Evolutionary conservation across 1,140 invertebrate species (phyloP).

Genomic region (Apocrypta bakeri): DNA sequence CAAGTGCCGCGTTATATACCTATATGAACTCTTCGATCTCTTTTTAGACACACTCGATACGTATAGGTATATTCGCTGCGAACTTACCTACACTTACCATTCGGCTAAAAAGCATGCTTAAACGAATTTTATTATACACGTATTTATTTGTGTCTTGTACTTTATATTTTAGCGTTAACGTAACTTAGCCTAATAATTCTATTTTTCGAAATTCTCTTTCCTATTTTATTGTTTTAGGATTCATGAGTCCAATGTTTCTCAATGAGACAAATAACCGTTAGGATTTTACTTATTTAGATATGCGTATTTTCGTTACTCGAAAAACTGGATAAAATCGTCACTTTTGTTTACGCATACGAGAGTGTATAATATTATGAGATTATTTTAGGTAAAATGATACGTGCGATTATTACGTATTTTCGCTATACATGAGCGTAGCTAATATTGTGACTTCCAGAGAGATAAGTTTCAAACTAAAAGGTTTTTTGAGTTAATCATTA

Average conservation of each 20-base stretch:
- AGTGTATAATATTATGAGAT: background rate
- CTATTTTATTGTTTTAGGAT: background rate
- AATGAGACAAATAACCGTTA: background rate
- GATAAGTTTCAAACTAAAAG: background rate
- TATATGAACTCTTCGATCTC: background rate
- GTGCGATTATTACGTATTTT: background rate
- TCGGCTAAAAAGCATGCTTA: constrained; percentile 68
- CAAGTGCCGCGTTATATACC: background rate
- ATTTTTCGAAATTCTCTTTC: no score
- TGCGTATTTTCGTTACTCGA: background rate
- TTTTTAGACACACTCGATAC: constrained; percentile 23
- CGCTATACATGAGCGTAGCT: background rate
- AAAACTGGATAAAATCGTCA: background rate
- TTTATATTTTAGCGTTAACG: no score
- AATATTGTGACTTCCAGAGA: background rate
- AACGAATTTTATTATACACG: constrained; percentile 63
- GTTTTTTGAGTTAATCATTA: background rate
- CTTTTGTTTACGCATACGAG: background rate
- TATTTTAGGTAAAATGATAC: background rate
- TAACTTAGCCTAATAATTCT: no score
- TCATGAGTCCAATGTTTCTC: background rate
- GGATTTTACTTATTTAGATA: background rate
- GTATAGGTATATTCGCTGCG: constrained; percentile 59
- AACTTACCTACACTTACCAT: constrained; percentile 68
- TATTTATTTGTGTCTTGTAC: no score